A percentile compares a stretch with the other conserved stretches of the same genome.
phyloP scores from a whole-genome alignment of 1,140 invertebrate species.

The Magallana ariakensis region DNA sequence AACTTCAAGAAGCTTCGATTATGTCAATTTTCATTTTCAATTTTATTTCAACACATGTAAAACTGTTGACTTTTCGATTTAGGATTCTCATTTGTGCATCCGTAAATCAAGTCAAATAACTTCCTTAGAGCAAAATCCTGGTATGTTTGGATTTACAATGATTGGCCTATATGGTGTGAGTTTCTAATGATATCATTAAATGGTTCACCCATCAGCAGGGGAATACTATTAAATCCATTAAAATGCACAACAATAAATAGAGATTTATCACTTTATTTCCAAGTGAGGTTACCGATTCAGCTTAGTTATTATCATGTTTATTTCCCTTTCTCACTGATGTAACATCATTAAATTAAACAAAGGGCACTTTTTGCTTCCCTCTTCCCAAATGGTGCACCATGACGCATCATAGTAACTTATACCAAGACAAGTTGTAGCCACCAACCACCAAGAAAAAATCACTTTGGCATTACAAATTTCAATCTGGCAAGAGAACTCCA shows the following conservation, averaged over 20 bases:
- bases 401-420: no score
- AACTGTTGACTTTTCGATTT: slow-evolving; percentile 34
- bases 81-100: slow-evolving; percentile 5
- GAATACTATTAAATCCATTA: slow-evolving; percentile 35
- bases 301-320: background rate
- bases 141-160: slow-evolving; percentile 25
- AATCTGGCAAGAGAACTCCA: no score
- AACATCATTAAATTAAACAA: slow-evolving; percentile 17
- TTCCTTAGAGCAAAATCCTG: slow-evolving; percentile 13
- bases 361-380: background rate
- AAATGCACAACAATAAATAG: slow-evolving; percentile 35
- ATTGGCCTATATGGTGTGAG: slow-evolving; percentile 30
- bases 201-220: slow-evolving; percentile 18
- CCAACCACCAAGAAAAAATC: no score
- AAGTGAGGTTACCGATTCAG: background rate
- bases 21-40: slow-evolving; percentile 37
- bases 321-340: slow-evolving; percentile 25
- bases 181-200: slow-evolving; percentile 36
- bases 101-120: slow-evolving; percentile 31
- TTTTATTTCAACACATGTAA: slow-evolving; percentile 39
- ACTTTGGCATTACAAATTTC: no score
- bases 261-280: slow-evolving; percentile 25
- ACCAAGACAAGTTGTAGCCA: no score
- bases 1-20: slow-evolving; percentile 19
- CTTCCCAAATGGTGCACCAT: background rate